phyloP scores from a whole-genome alignment of 2,888 invertebrate species.

The Parnassius smintheus region DNA sequence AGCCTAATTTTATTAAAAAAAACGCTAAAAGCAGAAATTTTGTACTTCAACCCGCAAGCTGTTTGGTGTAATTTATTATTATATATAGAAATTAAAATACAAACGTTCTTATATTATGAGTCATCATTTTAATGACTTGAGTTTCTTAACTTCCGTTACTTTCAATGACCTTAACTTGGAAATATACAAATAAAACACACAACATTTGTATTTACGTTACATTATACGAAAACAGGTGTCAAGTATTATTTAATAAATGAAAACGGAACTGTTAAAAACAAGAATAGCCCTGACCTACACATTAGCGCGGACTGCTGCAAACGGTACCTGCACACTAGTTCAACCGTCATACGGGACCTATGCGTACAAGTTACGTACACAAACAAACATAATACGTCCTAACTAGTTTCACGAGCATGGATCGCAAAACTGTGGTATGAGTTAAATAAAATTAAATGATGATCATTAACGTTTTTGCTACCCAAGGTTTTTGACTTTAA shows the following conservation, averaged over 20 bases:
- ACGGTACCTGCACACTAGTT: conserved; percentile 65
- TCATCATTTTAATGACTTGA: no score
- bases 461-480: no score
- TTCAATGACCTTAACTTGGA: background rate
- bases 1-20: no score
- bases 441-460: conserved; percentile 1
- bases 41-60: no score
- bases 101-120: no score
- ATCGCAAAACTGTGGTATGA: conserved; percentile 15
- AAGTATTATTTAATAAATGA: conserved; percentile 13
- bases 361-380: conserved; percentile 36
- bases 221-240: conserved; percentile 5
- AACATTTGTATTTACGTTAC: background rate
- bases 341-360: conserved; percentile 33
- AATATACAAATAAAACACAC: background rate
- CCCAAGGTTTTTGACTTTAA: no score
- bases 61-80: no score
- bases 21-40: no score
- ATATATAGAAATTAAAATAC: no score
- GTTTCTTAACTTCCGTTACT: no score
- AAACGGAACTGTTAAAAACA: conserved; percentile 12
- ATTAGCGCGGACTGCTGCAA: conserved; percentile 46
- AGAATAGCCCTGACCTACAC: conserved; percentile 45
- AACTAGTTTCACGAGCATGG: conserved; percentile 17
- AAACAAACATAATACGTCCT: background rate